Base-by-base conservation (phyloP, 2,888 invertebrate species). In the Troglohyphantes excavatus region DNA sequence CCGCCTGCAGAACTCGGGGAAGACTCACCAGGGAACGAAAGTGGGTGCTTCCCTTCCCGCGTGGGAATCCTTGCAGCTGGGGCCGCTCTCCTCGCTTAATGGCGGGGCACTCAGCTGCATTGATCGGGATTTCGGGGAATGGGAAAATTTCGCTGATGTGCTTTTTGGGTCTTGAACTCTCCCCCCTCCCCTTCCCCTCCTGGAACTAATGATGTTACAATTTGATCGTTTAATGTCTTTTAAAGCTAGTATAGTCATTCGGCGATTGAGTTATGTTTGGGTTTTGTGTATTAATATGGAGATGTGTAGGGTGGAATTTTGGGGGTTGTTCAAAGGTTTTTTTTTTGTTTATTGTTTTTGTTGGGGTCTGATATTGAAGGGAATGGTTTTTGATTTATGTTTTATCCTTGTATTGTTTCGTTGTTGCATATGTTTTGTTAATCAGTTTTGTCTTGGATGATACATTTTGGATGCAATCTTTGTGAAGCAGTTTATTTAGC, bases 171-270 rank as follows among this genome's bases (percentile, higher is more conserved):
- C 70, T 61, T 61, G n/a, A n/a, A n/a, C n/a, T n/a, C n/a, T n/a
- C n/a, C n/a, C n/a, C n/a, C n/a, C n/a, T n/a, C n/a, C n/a, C n/a
- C n/a, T n/a, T n/a, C n/a, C n/a, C n/a, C 76, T 59, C 59, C 76
- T 19, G 53, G 27, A 89, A 89, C 89, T 81, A 89, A 89, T 83
- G 89, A 89, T 78, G 89, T 72, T 83, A 78, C 83, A 83, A 83
- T 79, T 89, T 89, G 89, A 89, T 89, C 89, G 72, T 89, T 89
- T 83, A 89, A 79, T 83, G 89, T 83, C 89, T 83, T 67, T 87
- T 70, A 82, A 81, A 81, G 87, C 87, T 81, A 81, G 78, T 72
- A 17, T 53, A 2, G 53, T n/a, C 13, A 72, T 29, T 21, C n/a
- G n/a, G n/a, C n/a, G n/a, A n/a, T n/a, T n/a, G n/a, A n/a, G 11